Base-by-base conservation (phyloP, 1,140 invertebrate genomes). In the Epicauta chinensis region DNA sequence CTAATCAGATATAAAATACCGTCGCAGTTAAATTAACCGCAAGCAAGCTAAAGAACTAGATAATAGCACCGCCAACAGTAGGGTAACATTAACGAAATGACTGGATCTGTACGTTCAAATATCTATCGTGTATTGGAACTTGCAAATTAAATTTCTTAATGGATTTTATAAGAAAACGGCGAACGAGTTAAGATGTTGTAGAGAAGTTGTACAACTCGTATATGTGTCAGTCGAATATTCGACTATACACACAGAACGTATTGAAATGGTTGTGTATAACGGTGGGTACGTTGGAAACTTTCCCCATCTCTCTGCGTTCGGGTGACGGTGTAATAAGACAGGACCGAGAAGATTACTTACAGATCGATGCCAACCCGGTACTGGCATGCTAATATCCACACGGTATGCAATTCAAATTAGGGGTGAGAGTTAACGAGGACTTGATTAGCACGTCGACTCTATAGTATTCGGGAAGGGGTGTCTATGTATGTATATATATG, bases 361-460 rank as follows among this genome's bases (percentile, higher is more conserved):
- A 59, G 60, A 59, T 62, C 60, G 60, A 62, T 62, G 57, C 44
- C 40, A 49, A 42, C 49, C 51, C 38, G 46, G 46, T 52, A 53
- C 51, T 54, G 49, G 58, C 55, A 62, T 62, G 60, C 60, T 62
- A 62, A 62, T 62, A 59, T 58, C 53, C 44, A 58, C 23, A 23
- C 53, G 58, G 61, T 60, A 62, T 62, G 61, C 58, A 60, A 62
- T 62, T 62, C 61, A 62, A 62, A 62, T 62, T 62, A 62, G 51
- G 46, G 32, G 37, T 35, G 41, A 46, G 58, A 62, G 58, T 58
- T 62, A 62, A 62, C 61, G 61, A 62, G 61, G 49, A 60, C 58
- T 60, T 62, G 61, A 62, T 62, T 62, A 62, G 58, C 58, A 62
- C 61, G 52, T 58, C 60, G 52, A 55, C 52, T 59, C 23, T 23